Conservation (phyloP, 2,797 vertebrate genomes). For the Apogon hyalosoma region DNA sequence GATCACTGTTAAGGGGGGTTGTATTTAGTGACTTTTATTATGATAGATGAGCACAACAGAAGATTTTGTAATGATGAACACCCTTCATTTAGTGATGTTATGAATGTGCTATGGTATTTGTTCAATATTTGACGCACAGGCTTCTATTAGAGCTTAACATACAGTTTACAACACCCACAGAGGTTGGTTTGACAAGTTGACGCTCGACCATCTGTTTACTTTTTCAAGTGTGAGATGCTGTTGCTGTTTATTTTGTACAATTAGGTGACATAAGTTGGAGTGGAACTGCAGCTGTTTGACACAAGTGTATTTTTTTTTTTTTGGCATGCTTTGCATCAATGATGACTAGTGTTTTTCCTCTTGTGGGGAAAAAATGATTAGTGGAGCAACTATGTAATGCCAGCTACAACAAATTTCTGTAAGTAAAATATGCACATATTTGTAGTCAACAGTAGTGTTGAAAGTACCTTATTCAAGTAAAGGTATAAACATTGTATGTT, state of each 20-base stretch:
- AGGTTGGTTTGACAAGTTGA: not conserved
- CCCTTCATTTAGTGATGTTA: slow-evolving; percentile 18
- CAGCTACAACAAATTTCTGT: too few species aligned
- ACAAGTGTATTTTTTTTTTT: too few species aligned
- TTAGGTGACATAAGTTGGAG: not conserved
- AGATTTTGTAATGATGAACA: slow-evolving; percentile 35
- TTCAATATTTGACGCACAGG: slow-evolving; percentile 17
- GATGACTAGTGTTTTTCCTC: too few species aligned
- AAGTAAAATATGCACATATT: too few species aligned
- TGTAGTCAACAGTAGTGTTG: too few species aligned
- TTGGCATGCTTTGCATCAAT: too few species aligned
- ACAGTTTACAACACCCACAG: not conserved
- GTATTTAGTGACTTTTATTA: slow-evolving; percentile 53
- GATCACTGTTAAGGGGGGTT: slow-evolving; percentile 31
- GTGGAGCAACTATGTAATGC: too few species aligned
- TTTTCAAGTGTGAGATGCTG: not conserved
- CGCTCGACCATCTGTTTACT: not conserved
- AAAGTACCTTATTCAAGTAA: too few species aligned
- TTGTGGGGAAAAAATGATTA: too few species aligned
- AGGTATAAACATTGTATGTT: too few species aligned
- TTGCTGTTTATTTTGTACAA: not conserved
- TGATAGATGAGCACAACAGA: slow-evolving; percentile 54
- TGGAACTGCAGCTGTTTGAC: too few species aligned
- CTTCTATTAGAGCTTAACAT: not conserved
- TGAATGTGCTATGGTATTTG: slow-evolving; percentile 9